phyloP scores from a whole-genome alignment of 1,140 invertebrate genomes.

The Leptinotarsa defecta region DNA sequence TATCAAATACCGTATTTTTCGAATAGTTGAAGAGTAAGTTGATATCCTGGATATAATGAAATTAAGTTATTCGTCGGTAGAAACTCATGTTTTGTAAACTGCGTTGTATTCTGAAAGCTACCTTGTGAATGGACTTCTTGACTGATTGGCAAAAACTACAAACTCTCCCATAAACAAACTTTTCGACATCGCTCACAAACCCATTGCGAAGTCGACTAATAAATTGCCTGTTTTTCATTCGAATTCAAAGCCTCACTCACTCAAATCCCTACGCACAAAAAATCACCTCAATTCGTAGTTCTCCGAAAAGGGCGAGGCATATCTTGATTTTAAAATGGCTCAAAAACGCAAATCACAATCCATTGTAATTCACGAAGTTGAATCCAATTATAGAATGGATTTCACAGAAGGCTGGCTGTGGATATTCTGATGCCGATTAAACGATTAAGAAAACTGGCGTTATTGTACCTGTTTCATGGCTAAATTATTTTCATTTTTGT shows the following conservation, averaged over 20 bases:
- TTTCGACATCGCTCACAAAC: no score
- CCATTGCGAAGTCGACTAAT: no score
- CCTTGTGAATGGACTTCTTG: no score
- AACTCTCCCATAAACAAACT: no score
- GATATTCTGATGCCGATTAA: neutral
- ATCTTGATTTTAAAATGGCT: neutral
- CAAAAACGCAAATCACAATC: neutral
- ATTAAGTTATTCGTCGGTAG: no score
- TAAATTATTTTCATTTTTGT: neutral
- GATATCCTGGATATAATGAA: no score
- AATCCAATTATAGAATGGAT: constrained; percentile 9
- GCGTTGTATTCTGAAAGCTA: no score
- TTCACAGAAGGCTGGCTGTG: neutral
- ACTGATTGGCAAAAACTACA: no score
- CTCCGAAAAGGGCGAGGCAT: neutral
- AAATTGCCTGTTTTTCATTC: neutral
- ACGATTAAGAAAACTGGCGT: neutral
- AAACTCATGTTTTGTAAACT: no score
- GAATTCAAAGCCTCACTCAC: neutral
- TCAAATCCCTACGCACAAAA: neutral
- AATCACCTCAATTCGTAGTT: neutral
- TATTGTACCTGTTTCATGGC: neutral
- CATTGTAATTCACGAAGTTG: neutral
- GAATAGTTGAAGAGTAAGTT: no score
- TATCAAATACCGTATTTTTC: no score